These are phyloP conservation scores for Lemur catta DNA, from an alignment of 2,797 vertebrate species.

Conservation along the genomic window DNA sequence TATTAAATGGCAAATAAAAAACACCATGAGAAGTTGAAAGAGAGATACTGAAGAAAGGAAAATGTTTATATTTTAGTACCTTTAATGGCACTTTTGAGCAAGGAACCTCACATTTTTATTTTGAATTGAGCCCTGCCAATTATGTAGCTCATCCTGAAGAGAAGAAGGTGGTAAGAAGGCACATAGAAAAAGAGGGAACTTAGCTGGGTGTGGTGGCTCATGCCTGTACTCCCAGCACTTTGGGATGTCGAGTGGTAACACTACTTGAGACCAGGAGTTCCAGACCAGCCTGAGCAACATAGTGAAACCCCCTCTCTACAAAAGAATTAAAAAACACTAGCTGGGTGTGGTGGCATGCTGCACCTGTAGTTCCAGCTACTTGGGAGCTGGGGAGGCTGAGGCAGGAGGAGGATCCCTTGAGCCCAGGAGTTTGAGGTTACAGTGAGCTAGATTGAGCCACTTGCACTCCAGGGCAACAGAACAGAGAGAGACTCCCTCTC, in stretches of 20 bases:
- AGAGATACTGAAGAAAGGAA: background rate
- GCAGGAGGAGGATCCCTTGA: background rate
- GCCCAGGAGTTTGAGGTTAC: background rate
- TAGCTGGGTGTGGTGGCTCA: background rate
- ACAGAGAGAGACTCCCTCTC: background rate
- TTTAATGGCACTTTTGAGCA: background rate
- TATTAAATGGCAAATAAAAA: background rate
- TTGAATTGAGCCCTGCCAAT: background rate
- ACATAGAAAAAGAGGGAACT: no score
- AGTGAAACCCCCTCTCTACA: background rate
- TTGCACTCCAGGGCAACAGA: background rate
- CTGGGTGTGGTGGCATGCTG: background rate
- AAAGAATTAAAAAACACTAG: background rate
- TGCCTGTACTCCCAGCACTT: background rate
- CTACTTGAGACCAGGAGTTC: background rate
- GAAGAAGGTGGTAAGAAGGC: background rate
- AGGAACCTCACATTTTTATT: background rate
- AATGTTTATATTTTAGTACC: background rate
- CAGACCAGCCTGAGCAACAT: background rate
- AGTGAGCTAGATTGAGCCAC: background rate
- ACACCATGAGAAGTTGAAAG: background rate
- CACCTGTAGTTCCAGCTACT: no score
- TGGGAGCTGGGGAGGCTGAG: background rate
- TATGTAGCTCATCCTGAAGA: background rate
- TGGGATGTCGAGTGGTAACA: background rate